phyloP scores from a whole-genome alignment of 2,888 invertebrate species.

The Stegophylla sp. region DNA sequence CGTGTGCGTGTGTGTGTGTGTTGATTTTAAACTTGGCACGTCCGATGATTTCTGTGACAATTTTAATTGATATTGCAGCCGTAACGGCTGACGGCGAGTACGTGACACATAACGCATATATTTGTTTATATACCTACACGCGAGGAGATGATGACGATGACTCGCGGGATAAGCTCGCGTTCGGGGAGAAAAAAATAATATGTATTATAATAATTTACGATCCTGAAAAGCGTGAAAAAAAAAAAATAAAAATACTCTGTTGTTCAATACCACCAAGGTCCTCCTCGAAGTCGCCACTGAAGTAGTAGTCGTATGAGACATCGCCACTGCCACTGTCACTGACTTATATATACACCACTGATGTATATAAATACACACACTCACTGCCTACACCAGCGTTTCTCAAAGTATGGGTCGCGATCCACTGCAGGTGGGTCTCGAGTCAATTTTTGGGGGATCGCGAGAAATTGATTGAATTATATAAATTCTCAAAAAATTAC shows the following conservation, averaged over 20 bases:
- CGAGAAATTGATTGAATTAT: no score
- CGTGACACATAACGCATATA: not conserved
- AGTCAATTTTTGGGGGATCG: no score
- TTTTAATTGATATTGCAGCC: conserved; percentile 3
- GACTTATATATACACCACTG: no score
- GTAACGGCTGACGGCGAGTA: not conserved
- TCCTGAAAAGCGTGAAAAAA: not conserved
- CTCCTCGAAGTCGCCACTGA: no score
- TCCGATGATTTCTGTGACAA: not conserved
- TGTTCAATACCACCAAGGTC: not conserved
- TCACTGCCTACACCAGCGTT: no score
- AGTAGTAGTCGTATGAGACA: no score
- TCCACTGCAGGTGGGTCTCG: no score
- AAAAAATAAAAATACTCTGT: not conserved
- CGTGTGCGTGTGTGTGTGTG: conserved; percentile 3
- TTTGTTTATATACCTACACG: not conserved
- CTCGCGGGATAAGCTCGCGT: conserved; percentile 13
- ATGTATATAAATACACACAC: no score
- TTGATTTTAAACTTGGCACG: conserved; percentile 37
- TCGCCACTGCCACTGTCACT: no score
- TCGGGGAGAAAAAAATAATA: not conserved
- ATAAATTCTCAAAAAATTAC: no score
- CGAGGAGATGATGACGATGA: conserved; percentile 2
- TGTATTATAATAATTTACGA: conserved; percentile 25
- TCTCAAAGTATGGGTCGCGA: no score